Evolutionary conservation across 2,113 vertebrate genomes (phyloP).

Genomic region (Psophia crepitans): DNA sequence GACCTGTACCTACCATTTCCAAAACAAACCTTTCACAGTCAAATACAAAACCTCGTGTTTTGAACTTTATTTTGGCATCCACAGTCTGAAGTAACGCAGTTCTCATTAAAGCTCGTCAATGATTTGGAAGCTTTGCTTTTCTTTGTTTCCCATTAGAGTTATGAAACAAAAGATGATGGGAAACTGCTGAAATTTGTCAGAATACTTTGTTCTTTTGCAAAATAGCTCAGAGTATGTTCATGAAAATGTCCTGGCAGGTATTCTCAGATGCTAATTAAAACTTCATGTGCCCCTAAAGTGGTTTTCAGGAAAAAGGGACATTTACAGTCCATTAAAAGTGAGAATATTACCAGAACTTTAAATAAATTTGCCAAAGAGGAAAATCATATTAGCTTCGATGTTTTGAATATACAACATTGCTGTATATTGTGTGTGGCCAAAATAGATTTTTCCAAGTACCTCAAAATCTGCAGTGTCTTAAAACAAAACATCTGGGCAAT

Average conservation of each 20-base stretch:
- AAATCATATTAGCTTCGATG: neutral
- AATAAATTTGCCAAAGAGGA: neutral
- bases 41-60: neutral
- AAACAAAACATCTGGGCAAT: conserved; percentile 53
- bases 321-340: conserved; percentile 7
- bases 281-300: neutral
- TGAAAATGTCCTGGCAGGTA: conserved; percentile 50
- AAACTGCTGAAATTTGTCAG: conserved; percentile 11
- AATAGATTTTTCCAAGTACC: neutral
- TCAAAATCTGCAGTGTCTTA: neutral
- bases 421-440: neutral
- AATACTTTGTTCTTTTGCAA: conserved; percentile 42
- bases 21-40: neutral
- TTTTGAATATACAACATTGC: neutral
- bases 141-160: conserved; percentile 42
- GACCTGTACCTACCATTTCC: neutral
- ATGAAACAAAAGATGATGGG: conserved; percentile 45
- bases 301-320: neutral
- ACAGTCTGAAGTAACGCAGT: neutral
- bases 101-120: neutral
- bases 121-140: conserved; percentile 15
- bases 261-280: neutral
- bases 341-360: neutral
- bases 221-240: neutral
- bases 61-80: neutral